These are phyloP conservation scores for Myanophis thanlyinensis DNA, from an alignment of 2,113 vertebrate genomes.

Conservation along the genomic window DNA sequence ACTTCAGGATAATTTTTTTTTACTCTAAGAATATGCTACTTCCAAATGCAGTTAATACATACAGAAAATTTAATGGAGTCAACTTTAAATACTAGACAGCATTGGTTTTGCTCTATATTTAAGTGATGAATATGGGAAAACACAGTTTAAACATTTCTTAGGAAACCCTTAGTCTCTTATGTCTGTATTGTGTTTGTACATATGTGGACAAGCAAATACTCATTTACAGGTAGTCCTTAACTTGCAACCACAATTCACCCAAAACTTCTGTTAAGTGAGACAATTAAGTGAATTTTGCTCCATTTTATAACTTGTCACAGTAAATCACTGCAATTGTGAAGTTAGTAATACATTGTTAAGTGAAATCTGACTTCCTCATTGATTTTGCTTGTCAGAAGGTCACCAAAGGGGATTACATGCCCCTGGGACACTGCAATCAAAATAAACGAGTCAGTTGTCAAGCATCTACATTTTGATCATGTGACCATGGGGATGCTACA, in stretches of 20 bases:
- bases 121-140: not conserved
- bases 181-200: not conserved
- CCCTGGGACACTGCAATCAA: not conserved
- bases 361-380: not conserved
- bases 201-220: not conserved
- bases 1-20: not conserved
- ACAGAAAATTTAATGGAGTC: not conserved
- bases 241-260: not conserved
- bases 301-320: not conserved
- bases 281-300: not conserved
- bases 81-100: not conserved
- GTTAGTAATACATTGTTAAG: not conserved
- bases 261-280: not conserved
- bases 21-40: not conserved
- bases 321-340: not conserved
- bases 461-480: not conserved
- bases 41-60: not conserved
- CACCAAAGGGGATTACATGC: not conserved
- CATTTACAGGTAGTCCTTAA: not conserved
- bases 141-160: not conserved
- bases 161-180: not conserved
- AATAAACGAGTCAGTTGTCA: not conserved
- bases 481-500: not conserved
- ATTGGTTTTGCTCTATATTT: not conserved
- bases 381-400: not conserved